These are phyloP conservation scores for Ascidia mentula DNA, from an alignment of 23 tunicate species.

Conservation along the genomic window DNA sequence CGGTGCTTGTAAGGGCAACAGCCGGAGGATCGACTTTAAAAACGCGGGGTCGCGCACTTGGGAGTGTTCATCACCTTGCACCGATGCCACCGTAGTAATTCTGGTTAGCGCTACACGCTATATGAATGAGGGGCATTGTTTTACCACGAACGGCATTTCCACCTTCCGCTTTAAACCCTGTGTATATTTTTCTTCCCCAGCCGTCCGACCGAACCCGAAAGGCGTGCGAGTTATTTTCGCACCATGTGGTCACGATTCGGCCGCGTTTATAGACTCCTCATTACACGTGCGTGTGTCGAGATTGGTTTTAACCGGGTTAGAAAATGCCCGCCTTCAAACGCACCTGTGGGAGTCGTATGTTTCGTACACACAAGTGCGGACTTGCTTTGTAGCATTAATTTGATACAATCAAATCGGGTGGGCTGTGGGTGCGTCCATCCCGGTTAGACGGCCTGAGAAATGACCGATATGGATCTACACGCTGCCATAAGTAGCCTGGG, in stretches of 20 bases:
- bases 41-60: background rate
- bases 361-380: too few relatives aligned
- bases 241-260: background rate
- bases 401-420: conserved; percentile 2
- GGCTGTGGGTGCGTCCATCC: background rate
- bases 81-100: background rate
- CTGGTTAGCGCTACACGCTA: background rate
- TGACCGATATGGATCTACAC: background rate
- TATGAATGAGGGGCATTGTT: background rate
- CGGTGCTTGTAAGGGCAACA: background rate
- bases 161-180: background rate
- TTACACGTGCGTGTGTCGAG: too few relatives aligned
- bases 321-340: too few relatives aligned
- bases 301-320: too few relatives aligned
- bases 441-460: background rate
- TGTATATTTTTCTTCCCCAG: conserved; percentile 10
- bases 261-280: background rate
- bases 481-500: too few relatives aligned
- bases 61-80: too few relatives aligned
- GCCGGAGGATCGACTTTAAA: background rate
- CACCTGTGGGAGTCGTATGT: too few relatives aligned
- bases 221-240: background rate
- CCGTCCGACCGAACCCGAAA: background rate
- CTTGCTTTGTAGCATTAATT: background rate
- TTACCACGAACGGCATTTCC: background rate